A percentile compares a stretch with the other conserved stretches of the same genome.
Evolutionary conservation across 2,797 vertebrate genomes (phyloP).

Genomic region (Sebastes matsubarae): DNA sequence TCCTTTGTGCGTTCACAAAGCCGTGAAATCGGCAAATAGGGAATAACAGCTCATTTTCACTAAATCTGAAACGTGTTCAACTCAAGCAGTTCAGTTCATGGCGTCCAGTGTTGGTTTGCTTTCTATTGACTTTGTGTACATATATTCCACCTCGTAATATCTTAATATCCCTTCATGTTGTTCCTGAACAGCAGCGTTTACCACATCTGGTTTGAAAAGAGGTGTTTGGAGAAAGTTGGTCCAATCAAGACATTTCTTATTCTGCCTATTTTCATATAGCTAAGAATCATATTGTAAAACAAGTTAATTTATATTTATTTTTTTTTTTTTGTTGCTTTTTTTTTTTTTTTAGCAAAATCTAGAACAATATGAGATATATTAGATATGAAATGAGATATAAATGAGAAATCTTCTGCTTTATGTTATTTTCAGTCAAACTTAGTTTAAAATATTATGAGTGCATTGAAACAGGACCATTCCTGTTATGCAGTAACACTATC

Average conservation of each 20-base stretch:
- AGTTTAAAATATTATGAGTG: not conserved
- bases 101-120: not conserved
- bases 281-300: not conserved
- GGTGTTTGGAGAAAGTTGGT: not conserved
- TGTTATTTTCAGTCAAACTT: not conserved
- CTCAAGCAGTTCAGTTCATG: not conserved
- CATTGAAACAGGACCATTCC: not conserved
- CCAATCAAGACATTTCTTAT: not conserved
- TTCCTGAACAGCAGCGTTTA: not conserved
- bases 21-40: not conserved
- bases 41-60: not conserved
- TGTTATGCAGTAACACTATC: not conserved
- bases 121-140: not conserved
- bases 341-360: not conserved
- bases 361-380: not conserved
- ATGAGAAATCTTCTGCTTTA: not conserved
- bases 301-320: not conserved
- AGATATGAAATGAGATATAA: too few relatives aligned
- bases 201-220: not conserved
- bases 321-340: too few relatives aligned
- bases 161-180: not conserved
- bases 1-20: not conserved
- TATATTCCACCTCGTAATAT: not conserved
- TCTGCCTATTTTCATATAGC: not conserved
- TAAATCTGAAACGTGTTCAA: not conserved